A percentile compares a stretch with the other conserved stretches of the same genome.
Evolutionary conservation across 2,888 invertebrate genomes (phyloP).

Genomic region (Elmis aenea): DNA sequence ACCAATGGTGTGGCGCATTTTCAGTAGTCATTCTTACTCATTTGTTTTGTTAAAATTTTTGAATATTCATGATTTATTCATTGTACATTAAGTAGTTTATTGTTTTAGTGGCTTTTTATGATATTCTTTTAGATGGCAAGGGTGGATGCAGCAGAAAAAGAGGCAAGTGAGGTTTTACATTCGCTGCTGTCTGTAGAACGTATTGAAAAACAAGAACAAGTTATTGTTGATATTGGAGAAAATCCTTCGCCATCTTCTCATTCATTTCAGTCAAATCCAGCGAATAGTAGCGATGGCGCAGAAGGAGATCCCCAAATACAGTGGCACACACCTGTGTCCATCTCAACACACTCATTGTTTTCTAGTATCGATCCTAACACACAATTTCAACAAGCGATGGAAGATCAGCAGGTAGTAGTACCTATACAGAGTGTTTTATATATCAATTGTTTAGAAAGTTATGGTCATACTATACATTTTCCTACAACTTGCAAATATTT

Average conservation of each 20-base stretch:
- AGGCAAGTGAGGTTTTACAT: conserved; percentile 66
- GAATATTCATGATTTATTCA: no score
- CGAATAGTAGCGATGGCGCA: conserved; percentile 29
- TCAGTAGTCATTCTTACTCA: no score
- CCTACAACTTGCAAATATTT: no score
- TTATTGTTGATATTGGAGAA: conserved; percentile 33
- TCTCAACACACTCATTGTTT: conserved; percentile 44
- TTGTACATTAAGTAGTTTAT: no score
- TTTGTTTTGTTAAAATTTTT: no score
- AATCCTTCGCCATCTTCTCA: conserved; percentile 36
- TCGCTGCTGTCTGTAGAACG: conserved; percentile 62
- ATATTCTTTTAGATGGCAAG: conserved; percentile 60
- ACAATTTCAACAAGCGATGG: conserved; percentile 43
- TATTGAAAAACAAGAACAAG: conserved; percentile 51
- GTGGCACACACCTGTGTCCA: conserved; percentile 58
- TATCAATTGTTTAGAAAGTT: conserved; percentile 4
- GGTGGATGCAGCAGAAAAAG: conserved; percentile 64
- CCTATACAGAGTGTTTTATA: conserved; percentile 6
- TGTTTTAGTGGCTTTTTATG: no score
- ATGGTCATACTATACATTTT: no score
- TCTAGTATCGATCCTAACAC: conserved; percentile 41
- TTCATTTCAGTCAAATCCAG: conserved; percentile 35
- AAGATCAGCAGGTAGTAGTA: conserved; percentile 43
- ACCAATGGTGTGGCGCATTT: no score
- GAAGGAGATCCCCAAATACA: conserved; percentile 50